A percentile compares a stretch with the other conserved stretches of the same genome.
phyloP scores from a whole-genome alignment of 2,797 vertebrate species.

The Notamacropus eugenii region DNA sequence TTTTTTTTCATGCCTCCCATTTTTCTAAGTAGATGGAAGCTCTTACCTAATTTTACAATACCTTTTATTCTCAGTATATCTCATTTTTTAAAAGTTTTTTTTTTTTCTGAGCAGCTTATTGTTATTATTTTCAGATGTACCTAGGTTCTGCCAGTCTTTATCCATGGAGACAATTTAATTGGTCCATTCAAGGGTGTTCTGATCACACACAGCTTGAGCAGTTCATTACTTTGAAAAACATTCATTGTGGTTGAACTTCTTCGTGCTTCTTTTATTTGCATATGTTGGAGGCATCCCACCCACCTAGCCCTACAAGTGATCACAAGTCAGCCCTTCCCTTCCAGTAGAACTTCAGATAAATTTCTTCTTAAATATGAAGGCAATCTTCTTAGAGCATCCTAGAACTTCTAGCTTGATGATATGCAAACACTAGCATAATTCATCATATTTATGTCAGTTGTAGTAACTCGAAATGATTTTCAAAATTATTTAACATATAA shows the following conservation, averaged over 20 bases:
- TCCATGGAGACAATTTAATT: background rate
- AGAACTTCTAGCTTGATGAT: background rate
- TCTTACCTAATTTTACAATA: background rate
- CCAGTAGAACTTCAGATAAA: background rate
- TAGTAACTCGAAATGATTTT: background rate
- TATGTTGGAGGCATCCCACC: background rate
- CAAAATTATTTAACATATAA: background rate
- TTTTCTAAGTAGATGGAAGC: background rate
- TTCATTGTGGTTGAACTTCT: background rate
- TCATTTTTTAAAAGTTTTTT: background rate
- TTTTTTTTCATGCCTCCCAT: background rate
- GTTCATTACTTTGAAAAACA: background rate
- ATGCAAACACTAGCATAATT: background rate
- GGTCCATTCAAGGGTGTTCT: background rate
- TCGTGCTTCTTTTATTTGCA: background rate
- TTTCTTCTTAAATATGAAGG: background rate
- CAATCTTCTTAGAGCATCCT: background rate
- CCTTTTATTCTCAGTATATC: background rate
- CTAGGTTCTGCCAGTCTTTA: background rate
- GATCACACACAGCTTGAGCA: background rate
- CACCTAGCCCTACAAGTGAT: background rate
- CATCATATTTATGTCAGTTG: background rate
- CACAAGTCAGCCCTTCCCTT: background rate
- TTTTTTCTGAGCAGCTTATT: background rate
- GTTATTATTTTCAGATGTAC: background rate